Conservation (phyloP, 2,888 invertebrate genomes). For the Heliconius cydno region DNA sequence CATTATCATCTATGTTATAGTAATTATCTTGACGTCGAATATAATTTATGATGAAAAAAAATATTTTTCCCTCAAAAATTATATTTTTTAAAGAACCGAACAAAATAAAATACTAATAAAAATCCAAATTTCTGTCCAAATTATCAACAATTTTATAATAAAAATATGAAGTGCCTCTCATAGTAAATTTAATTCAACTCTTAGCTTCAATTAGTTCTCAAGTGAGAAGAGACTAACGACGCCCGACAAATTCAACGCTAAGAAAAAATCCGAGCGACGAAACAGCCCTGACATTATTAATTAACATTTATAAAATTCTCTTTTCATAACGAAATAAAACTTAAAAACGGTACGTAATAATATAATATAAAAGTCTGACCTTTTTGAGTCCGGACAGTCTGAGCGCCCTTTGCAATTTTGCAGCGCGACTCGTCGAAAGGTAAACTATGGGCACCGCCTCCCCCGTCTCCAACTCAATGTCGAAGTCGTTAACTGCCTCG, state of each 20-base stretch:
- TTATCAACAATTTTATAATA: not conserved
- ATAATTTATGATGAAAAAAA: not conserved
- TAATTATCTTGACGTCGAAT: not conserved
- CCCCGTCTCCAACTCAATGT: conserved; percentile 72
- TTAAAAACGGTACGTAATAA: conserved; percentile 6
- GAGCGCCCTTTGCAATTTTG: conserved; percentile 80
- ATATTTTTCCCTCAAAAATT: too few relatives aligned
- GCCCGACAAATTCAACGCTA: conserved; percentile 24
- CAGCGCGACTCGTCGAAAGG: conserved; percentile 80
- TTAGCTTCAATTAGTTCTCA: conserved; percentile 36
- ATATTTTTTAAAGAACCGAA: not conserved
- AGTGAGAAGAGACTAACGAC: conserved; percentile 29
- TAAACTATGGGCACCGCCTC: conserved; percentile 77
- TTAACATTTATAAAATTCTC: conserved; percentile 33
- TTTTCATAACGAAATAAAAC: conserved; percentile 13
- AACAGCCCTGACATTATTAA: conserved; percentile 29
- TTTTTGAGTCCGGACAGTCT: conserved; percentile 83
- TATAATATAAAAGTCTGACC: conserved; percentile 63
- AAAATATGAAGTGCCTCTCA: conserved; percentile 5
- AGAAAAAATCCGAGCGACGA: conserved; percentile 19
- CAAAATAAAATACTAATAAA: not conserved
- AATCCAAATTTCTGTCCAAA: not conserved
- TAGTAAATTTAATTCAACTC: conserved; percentile 26
- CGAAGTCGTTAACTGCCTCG: conserved; percentile 77
- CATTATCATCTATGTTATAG: not conserved